Percentiles rank a stretch among this genome's conserved stretches.
These are phyloP conservation scores for Enteromius viviparus DNA, from an alignment of 2,797 vertebrate species.

Conservation along the genomic window DNA sequence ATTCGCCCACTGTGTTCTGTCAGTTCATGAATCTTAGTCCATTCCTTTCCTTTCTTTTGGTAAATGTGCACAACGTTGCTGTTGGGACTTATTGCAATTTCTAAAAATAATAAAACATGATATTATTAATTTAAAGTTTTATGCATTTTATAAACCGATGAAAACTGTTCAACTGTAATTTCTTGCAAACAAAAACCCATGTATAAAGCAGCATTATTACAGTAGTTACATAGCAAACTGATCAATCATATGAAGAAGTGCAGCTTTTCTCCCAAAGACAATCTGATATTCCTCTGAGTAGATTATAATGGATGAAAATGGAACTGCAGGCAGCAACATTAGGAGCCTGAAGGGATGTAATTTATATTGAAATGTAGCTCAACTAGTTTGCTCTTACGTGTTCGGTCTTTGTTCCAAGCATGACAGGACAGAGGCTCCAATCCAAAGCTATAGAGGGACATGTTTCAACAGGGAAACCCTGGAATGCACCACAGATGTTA, in stretches of 20 bases:
- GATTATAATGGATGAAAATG: constrained; percentile 62
- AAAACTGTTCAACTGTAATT: neutral
- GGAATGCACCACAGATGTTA: constrained; percentile 70
- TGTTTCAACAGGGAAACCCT: constrained; percentile 71
- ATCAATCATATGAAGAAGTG: neutral
- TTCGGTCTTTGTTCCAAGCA: constrained; percentile 82
- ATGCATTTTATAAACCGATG: neutral
- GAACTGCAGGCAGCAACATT: constrained; percentile 44
- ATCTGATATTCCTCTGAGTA: constrained; percentile 60
- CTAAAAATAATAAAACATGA: constrained; percentile 59
- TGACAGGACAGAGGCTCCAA: constrained; percentile 83
- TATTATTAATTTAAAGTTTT: neutral
- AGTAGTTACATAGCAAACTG: neutral
- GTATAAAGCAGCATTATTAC: neutral
- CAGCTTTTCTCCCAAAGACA: constrained; percentile 50
- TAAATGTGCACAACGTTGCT: constrained; percentile 74
- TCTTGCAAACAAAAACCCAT: neutral
- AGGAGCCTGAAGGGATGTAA: constrained; percentile 15
- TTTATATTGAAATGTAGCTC: constrained; percentile 18
- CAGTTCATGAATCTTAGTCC: constrained; percentile 76
- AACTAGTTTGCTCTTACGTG: constrained; percentile 61
- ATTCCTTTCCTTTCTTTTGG: constrained; percentile 75
- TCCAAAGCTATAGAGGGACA: constrained; percentile 80
- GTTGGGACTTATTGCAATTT: constrained; percentile 77
- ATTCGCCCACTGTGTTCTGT: constrained; percentile 73